A percentile compares a stretch with the other conserved stretches of the same genome.
Conservation (phyloP, 2,797 vertebrate genomes). For the Sylvilagus floridanus region DNA sequence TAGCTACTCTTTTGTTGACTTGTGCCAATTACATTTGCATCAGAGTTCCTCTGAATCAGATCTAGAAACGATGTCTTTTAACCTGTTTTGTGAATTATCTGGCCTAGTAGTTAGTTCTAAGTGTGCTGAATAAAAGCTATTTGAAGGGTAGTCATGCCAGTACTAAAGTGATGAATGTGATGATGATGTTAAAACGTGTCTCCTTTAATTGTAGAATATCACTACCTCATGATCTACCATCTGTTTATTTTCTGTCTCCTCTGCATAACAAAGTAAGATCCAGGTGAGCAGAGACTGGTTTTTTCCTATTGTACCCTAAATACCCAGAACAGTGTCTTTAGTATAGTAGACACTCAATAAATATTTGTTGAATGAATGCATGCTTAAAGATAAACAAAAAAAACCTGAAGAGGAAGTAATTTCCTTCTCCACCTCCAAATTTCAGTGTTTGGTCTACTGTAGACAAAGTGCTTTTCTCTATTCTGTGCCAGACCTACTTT, state of each 20-base stretch:
- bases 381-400: conserved; percentile 49
- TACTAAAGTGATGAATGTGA: background rate
- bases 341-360: conserved; percentile 59
- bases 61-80: background rate
- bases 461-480: conserved; percentile 74
- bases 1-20: background rate
- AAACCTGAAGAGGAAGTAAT: conserved; percentile 65
- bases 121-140: background rate
- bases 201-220: background rate
- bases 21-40: background rate
- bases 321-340: conserved; percentile 33
- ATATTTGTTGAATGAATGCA: conserved; percentile 71
- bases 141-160: background rate
- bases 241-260: conserved; percentile 40
- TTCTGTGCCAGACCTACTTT: conserved; percentile 61
- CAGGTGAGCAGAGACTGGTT: background rate
- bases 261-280: conserved; percentile 7
- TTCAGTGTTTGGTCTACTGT: conserved; percentile 48
- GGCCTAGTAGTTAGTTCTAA: background rate
- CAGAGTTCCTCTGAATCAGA: background rate
- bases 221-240: background rate
- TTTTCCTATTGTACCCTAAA: background rate
- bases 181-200: background rate
- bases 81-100: background rate
- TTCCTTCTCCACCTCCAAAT: conserved; percentile 51